phyloP scores from a whole-genome alignment of 2,113 vertebrate genomes.

The Tylochromis polylepis region DNA sequence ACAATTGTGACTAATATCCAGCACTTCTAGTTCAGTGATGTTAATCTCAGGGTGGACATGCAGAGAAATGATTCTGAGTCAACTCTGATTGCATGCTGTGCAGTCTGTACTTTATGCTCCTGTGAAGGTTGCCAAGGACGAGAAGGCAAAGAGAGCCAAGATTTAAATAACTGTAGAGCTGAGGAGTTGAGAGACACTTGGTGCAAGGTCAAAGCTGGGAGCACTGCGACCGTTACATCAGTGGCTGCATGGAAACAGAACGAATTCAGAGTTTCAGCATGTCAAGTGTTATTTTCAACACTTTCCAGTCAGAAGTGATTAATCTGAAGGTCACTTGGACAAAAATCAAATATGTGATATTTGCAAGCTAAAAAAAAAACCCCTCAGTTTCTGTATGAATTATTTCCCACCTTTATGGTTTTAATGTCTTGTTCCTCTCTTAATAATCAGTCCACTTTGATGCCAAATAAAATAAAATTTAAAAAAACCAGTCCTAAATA shows the following conservation, averaged over 20 bases:
- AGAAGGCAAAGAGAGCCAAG: constrained; percentile 10
- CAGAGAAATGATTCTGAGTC: neutral
- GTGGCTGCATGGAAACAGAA: neutral
- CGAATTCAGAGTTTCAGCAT: neutral
- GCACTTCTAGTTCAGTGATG: neutral
- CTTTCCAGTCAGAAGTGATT: neutral
- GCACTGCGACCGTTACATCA: neutral
- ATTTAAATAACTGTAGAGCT: neutral
- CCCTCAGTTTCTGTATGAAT: neutral
- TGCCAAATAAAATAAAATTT: neutral
- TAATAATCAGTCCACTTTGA: neutral
- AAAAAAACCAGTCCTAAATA: neutral
- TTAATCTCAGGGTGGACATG: neutral
- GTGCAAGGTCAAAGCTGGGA: constrained; percentile 33
- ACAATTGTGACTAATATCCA: neutral
- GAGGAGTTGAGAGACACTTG: neutral
- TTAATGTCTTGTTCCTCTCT: neutral
- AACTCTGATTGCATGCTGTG: neutral
- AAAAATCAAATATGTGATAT: neutral
- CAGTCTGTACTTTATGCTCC: neutral
- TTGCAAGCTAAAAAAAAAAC: neutral
- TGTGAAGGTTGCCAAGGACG: constrained; percentile 7
- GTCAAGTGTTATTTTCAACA: neutral
- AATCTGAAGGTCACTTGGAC: neutral
- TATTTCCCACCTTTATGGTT: neutral